phyloP scores from a whole-genome alignment of 2,888 invertebrate genomes.

The Zhengitettix transpicula region DNA sequence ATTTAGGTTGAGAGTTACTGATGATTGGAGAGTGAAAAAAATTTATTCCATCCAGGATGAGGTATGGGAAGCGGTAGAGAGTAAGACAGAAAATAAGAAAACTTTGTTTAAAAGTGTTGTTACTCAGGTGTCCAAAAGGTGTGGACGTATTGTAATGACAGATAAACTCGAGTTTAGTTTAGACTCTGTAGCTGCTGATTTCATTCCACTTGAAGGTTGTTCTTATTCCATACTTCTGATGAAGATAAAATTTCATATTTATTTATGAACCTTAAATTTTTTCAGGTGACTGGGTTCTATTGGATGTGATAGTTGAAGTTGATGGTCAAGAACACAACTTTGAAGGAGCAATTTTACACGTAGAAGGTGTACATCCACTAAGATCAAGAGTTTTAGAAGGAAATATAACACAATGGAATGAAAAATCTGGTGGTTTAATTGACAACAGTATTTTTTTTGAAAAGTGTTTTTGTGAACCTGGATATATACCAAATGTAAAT shows the following conservation, averaged over 20 bases:
- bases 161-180: conserved; percentile 40
- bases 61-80: conserved; percentile 27
- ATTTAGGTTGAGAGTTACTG: conserved; percentile 28
- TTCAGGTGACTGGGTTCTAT: conserved; percentile 40
- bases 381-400: conserved; percentile 37
- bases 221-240: too few relatives aligned
- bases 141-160: conserved; percentile 27
- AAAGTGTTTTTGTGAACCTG: conserved; percentile 33
- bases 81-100: neutral
- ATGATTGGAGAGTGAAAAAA: conserved; percentile 34
- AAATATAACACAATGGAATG: conserved; percentile 28
- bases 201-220: conserved; percentile 19
- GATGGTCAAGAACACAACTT: conserved; percentile 35
- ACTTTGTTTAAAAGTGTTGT: conserved; percentile 19
- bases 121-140: conserved; percentile 24
- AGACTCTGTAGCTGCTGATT: conserved; percentile 41
- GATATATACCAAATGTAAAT: conserved; percentile 36
- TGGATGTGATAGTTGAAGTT: conserved; percentile 43
- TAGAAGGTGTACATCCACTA: conserved; percentile 40
- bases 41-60: conserved; percentile 36
- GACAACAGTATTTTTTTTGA: conserved; percentile 42
- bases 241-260: neutral
- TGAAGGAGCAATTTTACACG: conserved; percentile 39
- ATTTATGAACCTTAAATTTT: neutral
- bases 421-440: conserved; percentile 32